Percentiles rank a stretch among this genome's conserved stretches.
Evolutionary conservation across 2,888 invertebrate genomes (phyloP).

Genomic region (Pimpla rufipes): DNA sequence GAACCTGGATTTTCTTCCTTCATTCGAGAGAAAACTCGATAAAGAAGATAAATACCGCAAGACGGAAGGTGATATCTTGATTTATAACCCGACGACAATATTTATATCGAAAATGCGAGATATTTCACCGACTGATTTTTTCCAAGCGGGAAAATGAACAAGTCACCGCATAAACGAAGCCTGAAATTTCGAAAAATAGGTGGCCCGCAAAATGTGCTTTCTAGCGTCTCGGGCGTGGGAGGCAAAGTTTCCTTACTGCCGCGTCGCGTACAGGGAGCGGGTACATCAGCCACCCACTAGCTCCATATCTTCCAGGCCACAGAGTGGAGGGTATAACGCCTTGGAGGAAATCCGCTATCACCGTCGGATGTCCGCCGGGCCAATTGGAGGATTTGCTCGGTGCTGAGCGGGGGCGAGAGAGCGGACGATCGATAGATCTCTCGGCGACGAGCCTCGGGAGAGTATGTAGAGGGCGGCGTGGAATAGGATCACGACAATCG

Average conservation of each 20-base stretch:
- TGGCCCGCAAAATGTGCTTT: background rate
- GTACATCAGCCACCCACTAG: slow-evolving; percentile 42
- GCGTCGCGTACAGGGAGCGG: slow-evolving; percentile 9
- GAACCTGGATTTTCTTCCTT: too few relatives aligned
- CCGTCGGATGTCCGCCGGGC: slow-evolving; percentile 62
- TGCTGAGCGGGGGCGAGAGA: slow-evolving; percentile 14
- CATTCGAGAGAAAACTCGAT: too few relatives aligned
- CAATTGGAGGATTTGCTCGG: slow-evolving; percentile 57
- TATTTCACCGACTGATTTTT: too few relatives aligned
- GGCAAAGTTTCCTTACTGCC: slow-evolving; percentile 46
- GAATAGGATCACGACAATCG: slow-evolving; percentile 33
- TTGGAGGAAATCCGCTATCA: slow-evolving; percentile 61
- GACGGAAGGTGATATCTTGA: too few relatives aligned
- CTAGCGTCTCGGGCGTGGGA: slow-evolving; percentile 12
- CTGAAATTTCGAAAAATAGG: background rate
- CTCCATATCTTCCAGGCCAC: slow-evolving; percentile 33
- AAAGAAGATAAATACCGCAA: too few relatives aligned
- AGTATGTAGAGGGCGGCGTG: slow-evolving; percentile 8
- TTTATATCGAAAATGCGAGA: too few relatives aligned
- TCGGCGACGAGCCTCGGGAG: background rate
- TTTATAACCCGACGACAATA: too few relatives aligned
- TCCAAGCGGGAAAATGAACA: too few relatives aligned
- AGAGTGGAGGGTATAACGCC: slow-evolving; percentile 46
- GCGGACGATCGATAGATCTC: slow-evolving; percentile 55
- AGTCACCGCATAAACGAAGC: background rate